Percentiles rank a stretch among this genome's conserved stretches.
Conservation (phyloP, 2,797 vertebrate genomes). For the Lacerta agilis region DNA sequence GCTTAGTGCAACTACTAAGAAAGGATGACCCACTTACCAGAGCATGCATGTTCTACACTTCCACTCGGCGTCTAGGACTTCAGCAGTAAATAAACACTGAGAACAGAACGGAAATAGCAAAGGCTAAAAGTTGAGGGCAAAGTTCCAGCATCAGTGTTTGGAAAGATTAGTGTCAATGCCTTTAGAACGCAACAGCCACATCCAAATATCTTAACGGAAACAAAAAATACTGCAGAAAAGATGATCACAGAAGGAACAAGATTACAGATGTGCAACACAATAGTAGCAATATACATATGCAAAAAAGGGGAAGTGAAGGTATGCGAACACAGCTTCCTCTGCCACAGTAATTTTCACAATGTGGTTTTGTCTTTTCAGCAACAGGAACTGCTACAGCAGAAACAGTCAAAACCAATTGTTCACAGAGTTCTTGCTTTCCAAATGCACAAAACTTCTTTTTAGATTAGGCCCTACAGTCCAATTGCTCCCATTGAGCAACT, state of each 20-base stretch:
- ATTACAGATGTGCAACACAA: too few relatives aligned
- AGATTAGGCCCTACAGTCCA: background rate
- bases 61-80: background rate
- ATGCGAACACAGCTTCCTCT: background rate
- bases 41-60: background rate
- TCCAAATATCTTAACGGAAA: background rate
- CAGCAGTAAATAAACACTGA: background rate
- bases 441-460: background rate
- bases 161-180: background rate
- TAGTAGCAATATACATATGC: background rate
- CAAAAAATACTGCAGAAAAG: background rate
- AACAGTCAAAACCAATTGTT: background rate
- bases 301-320: background rate
- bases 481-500: background rate
- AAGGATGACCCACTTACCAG: constrained; percentile 24
- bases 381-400: background rate
- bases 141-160: background rate
- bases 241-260: background rate
- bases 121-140: background rate
- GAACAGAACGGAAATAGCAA: background rate
- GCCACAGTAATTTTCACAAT: background rate
- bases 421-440: background rate
- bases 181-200: background rate
- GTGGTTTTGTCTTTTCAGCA: background rate
- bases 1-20: background rate